Conservation (phyloP, 1,140 invertebrate species). For the Pachyrhynchus sulphureomaculatus region DNA sequence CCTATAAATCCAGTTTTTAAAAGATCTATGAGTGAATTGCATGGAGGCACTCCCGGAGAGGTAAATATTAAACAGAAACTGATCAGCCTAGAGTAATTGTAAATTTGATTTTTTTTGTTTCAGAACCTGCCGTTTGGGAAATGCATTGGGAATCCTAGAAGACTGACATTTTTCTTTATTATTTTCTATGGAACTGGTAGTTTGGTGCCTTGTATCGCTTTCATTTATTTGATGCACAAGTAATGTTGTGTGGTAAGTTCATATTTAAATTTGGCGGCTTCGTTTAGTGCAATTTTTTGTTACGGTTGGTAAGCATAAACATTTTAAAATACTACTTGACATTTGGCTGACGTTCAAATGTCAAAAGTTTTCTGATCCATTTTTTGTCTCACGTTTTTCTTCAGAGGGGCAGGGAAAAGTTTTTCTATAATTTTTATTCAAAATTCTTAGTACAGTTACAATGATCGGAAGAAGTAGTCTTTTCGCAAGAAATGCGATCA, state of each 20-base stretch:
- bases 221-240: conserved; percentile 31
- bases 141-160: conserved; percentile 20
- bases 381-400: neutral
- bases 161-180: conserved; percentile 12
- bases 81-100: neutral
- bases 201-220: conserved; percentile 17
- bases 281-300: neutral
- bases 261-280: neutral
- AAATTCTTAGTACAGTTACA: conserved; percentile 21
- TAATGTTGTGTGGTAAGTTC: conserved; percentile 3
- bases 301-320: conserved; percentile 17
- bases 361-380: neutral
- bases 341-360: neutral
- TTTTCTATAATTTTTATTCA: neutral
- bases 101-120: neutral
- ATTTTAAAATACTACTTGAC: neutral
- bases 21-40: neutral
- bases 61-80: conserved; percentile 1
- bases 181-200: conserved; percentile 20
- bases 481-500: conserved; percentile 40
- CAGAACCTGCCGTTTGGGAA: conserved; percentile 24
- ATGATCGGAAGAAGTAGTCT: conserved; percentile 44
- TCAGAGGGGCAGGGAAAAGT: neutral
- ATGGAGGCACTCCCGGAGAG: conserved; percentile 13
- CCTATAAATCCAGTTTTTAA: neutral